A percentile compares a stretch with the other conserved stretches of the same genome.
Evolutionary conservation across 2,113 vertebrate genomes (phyloP).

Genomic region (Synchiropus splendidus): DNA sequence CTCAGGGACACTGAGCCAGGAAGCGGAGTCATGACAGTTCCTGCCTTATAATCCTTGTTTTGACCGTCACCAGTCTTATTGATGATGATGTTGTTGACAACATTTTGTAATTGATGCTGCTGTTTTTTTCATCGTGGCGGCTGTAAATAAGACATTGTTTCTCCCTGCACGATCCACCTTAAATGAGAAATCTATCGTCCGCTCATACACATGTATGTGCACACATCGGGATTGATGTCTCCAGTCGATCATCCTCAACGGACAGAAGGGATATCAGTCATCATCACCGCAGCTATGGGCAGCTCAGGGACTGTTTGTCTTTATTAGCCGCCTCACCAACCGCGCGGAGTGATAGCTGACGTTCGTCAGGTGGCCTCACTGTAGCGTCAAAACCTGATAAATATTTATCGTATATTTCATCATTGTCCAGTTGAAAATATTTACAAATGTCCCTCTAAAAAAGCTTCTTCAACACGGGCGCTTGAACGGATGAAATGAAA

Average conservation of each 20-base stretch:
- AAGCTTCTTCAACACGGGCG: not conserved
- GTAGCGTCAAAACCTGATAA: constrained; percentile 30
- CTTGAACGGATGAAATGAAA: constrained; percentile 29
- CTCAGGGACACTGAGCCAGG: too few species aligned
- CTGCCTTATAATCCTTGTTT: too few species aligned
- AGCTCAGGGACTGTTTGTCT: constrained; percentile 43
- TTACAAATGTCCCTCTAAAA: constrained; percentile 43
- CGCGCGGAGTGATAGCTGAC: constrained; percentile 13
- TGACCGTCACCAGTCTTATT: too few species aligned
- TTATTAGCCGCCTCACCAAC: constrained; percentile 24
- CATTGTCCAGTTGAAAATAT: constrained; percentile 50
- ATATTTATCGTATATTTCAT: constrained; percentile 39
- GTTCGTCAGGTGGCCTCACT: constrained; percentile 13
- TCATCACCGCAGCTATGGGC: constrained; percentile 38
- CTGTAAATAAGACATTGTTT: too few species aligned
- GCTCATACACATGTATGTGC: constrained; percentile 29
- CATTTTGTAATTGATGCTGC: too few species aligned
- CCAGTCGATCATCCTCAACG: constrained; percentile 44
- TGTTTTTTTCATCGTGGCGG: too few species aligned
- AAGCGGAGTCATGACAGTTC: too few species aligned
- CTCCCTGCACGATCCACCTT: constrained; percentile 4
- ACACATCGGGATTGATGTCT: too few species aligned
- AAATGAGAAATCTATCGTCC: too few species aligned
- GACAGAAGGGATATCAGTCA: constrained; percentile 38
- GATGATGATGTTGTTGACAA: too few species aligned